Conservation (phyloP, 2,888 invertebrate species). For the Mythimna vitellina region DNA sequence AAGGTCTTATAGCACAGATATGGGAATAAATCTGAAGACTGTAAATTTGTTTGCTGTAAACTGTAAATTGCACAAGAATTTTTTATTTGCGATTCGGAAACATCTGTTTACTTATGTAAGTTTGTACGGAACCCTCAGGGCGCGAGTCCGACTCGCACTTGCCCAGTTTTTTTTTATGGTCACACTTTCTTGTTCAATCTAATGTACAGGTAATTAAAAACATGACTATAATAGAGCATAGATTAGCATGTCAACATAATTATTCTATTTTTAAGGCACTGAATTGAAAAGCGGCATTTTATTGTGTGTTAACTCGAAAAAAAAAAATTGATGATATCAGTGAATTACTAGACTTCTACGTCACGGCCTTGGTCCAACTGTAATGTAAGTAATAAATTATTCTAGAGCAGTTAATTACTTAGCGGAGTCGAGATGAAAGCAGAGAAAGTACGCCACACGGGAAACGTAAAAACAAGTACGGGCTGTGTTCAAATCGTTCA, state of each 20-base stretch:
- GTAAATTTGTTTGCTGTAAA: too few relatives aligned
- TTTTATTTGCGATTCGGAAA: too few relatives aligned
- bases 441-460: slow-evolving; percentile 75
- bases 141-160: too few relatives aligned
- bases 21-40: too few relatives aligned
- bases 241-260: background rate
- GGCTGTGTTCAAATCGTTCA: slow-evolving; percentile 53
- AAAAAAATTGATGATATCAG: slow-evolving; percentile 32
- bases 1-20: too few relatives aligned
- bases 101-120: too few relatives aligned
- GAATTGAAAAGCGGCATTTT: slow-evolving; percentile 14
- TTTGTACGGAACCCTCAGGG: too few relatives aligned
- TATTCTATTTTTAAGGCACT: slow-evolving; percentile 3
- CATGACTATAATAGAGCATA: background rate
- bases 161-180: too few relatives aligned
- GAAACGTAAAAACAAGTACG: slow-evolving; percentile 53
- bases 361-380: slow-evolving; percentile 52
- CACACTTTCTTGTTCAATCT: background rate
- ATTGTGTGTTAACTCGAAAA: slow-evolving; percentile 13
- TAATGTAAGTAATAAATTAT: slow-evolving; percentile 72
- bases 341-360: slow-evolving; percentile 41
- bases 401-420: slow-evolving; percentile 73
- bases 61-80: too few relatives aligned
- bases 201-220: slow-evolving; percentile 2
- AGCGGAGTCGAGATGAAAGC: slow-evolving; percentile 73